Base-by-base conservation (phyloP, 2,797 vertebrate genomes). In the Setipinna tenuifilis region DNA sequence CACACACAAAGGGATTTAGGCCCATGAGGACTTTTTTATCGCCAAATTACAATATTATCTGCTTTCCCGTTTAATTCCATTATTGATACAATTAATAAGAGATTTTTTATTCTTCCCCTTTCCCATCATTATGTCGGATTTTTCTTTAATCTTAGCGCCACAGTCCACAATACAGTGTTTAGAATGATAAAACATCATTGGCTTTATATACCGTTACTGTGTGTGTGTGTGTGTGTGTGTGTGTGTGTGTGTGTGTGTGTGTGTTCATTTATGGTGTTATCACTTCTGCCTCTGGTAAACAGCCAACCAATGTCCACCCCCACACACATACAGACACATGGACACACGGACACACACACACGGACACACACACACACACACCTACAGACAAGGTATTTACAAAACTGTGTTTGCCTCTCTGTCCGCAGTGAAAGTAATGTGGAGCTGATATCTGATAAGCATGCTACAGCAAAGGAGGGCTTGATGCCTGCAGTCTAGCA, bases 291-390 rank as follows among this genome's bases (percentile, higher is more conserved):
- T 68, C 62, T 68, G 23, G 62, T 68, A 68, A 28, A 65, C 23
- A 25, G 23, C 62, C 12, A 35, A 35, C 71, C 71, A 78, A 17
- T 4, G 14, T 16, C 65, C 57, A 58, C 16, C 3, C 28, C 19
- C 35, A 21, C 35, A 21, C 71, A 44, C 71, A 78, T 31, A 78
- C 71, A 78, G 31, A 75, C 68, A 75, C 31, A 62, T n/a, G 41
- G 31, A 75, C 68, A 75, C 68, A 75, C 68, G 41, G 31, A 75
- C 68, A 75, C 68, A 75, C 68, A 75, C 68, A 75, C 68, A 75
- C 68, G 41, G 31, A 75, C 68, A 75, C 68, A 75, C 68, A 75
- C 71, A 78, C 17, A 78, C 71, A 78, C 31, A 44, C 35, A 44
- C 31, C 44, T 4, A 75, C 71, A 78, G 17, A 21, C 25, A 21